phyloP scores from a whole-genome alignment of 2,888 invertebrate species.

The Drosophila trichaetosa region DNA sequence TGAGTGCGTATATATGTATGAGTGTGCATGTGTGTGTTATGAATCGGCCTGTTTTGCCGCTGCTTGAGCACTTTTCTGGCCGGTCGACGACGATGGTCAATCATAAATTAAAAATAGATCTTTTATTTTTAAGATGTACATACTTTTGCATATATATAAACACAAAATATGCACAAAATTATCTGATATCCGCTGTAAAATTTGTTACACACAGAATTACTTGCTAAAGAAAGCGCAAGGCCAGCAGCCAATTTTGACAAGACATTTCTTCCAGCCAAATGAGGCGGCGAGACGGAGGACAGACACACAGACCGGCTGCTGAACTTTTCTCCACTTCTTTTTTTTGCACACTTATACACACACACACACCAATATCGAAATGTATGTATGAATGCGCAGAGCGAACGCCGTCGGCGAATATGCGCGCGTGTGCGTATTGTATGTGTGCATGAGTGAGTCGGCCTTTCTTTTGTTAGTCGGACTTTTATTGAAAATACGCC shows the following conservation, averaged over 20 bases:
- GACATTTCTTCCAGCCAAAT: conserved; percentile 39
- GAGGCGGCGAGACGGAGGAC: conserved; percentile 29
- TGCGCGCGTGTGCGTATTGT: conserved; percentile 10
- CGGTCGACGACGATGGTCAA: conserved; percentile 64
- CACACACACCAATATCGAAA: conserved; percentile 27
- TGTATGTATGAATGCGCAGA: conserved; percentile 30
- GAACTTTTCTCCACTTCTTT: conserved; percentile 60
- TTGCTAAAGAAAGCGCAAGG: conserved; percentile 28
- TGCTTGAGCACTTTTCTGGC: conserved; percentile 60
- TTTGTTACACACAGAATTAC: conserved; percentile 6
- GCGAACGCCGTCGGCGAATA: conserved; percentile 65
- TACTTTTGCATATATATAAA: conserved; percentile 40
- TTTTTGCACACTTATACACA: conserved; percentile 60
- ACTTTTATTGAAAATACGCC: conserved; percentile 22
- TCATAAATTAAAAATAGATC: conserved; percentile 79
- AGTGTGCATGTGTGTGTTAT: conserved; percentile 52
- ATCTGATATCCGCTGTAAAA: conserved; percentile 13
- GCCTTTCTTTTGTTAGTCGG: conserved; percentile 37
- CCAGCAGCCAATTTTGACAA: conserved; percentile 39
- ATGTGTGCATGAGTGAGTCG: conserved; percentile 41
- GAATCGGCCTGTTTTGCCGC: conserved; percentile 61
- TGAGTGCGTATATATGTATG: conserved; percentile 38
- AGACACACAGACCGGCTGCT: conserved; percentile 60
- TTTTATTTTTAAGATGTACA: conserved; percentile 50
- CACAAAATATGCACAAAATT: conserved; percentile 18